Evolutionary conservation across 2,888 invertebrate genomes (phyloP), one percentile per base, ranked within the genome.

Genomic region (Agrochola lychnidis): DNA sequence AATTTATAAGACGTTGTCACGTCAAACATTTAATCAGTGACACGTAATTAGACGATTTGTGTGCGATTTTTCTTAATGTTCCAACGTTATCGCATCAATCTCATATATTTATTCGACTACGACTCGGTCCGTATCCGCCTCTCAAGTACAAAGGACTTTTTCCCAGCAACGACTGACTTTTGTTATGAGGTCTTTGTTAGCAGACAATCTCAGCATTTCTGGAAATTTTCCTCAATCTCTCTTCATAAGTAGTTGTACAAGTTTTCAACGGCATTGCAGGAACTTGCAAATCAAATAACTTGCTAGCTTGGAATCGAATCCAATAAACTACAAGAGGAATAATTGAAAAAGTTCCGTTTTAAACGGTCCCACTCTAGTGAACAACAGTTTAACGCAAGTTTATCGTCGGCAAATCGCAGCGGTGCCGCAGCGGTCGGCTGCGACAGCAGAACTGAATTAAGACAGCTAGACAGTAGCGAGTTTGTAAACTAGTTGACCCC

Each of bases 381-480:
- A 90, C 90, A 90, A 90, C 90, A 90, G 91, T 90, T 91, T 88
- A 90, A 87, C 77, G 87, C 84, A 89, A 91, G 91, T 92, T 93
- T 91, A 91, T 91, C 89, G 91, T 83, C 79, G 84, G 82, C 79
- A 89, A 88, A 88, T 88, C 90, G 90, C 85, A 80, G 89, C 88
- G 89, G 83, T 63, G 86, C 83, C 89, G 90, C 91, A 87, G 91
- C 90, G 92, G 90, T 90, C 90, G 90, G 83, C 87, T 82, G 88
- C 89, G 91, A 94, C 92, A 93, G 85, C 89, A 89, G 87, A 93
- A 93, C 93, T 92, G 93, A 92, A 93, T 93, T 93, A 93, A 93
- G 93, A 93, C 93, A 90, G 89, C 89, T 84, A 88, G 91, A 92
- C 90, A 90, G 90, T 91, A 89, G 90, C 88, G 85, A 93, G 92